Base-by-base conservation (phyloP, 2,113 vertebrate species). In the Nycticebus coucang region DNA sequence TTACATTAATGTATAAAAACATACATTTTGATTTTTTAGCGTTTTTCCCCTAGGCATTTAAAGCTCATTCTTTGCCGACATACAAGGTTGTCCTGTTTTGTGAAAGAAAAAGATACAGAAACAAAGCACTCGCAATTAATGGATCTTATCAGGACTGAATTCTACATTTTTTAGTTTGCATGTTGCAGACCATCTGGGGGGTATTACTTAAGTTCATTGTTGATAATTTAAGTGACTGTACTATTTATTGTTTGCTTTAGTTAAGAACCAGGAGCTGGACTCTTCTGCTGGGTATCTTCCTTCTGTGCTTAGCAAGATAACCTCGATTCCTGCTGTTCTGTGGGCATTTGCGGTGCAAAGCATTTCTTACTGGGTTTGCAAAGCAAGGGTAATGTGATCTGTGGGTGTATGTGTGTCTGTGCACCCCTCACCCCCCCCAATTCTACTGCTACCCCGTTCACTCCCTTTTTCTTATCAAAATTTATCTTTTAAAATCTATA, bases 131-230 rank as follows among this genome's bases (percentile, higher is more conserved):
- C 92, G 86, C 94, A 93, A 91, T 92, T 60, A 72, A 93, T 91
- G 96, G 98, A 98, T 98, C 94, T 98, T 97, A 98, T 98, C 98
- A 98, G 96, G 96, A 94, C 97, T 98, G 97, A 74, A 6, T 60
- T 95, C 87, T 83, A 50, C 35, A 6, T 60, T 62, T 80, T 94
- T 66, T 30, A 89, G 94, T 92, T 95, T 97, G 98, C 97, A 97
- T 97, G 98, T 92, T 86, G 12, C 77, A 93, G 59, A 89, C 87
- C 37, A 26, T 91, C 91, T 97, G 95, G 15, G 15, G 50, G 91
- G 1, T 96, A 79, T 91, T 71, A 92, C 91, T 97, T 96, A 97
- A 94, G 72, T 86, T 59, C 71, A 72, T 72, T 85, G 92, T 93
- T 93, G 94, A 93, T 96, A 26, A 87, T 91, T 79, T 79, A 79